Conservation (phyloP, 2,888 invertebrate genomes). For the Agonopterix subpropinquella region DNA sequence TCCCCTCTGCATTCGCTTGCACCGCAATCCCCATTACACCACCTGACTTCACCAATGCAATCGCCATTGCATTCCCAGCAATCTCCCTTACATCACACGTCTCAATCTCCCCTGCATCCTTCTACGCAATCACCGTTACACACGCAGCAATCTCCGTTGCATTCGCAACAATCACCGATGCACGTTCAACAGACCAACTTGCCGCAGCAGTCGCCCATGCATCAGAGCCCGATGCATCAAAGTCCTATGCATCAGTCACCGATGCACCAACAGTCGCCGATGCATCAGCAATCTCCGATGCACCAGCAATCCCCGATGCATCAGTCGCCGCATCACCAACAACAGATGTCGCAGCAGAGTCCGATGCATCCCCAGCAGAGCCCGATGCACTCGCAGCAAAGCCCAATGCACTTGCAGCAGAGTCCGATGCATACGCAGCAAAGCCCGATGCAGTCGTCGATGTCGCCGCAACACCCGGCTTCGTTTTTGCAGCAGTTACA, state of each 20-base stretch:
- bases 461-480: constrained; percentile 30
- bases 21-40: constrained; percentile 47
- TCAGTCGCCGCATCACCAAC: constrained; percentile 45
- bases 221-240: constrained; percentile 49
- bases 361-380: constrained; percentile 32
- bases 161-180: constrained; percentile 59
- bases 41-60: constrained; percentile 51
- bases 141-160: constrained; percentile 54
- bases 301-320: constrained; percentile 33
- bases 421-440: constrained; percentile 43
- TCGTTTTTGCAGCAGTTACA: constrained; percentile 45
- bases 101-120: constrained; percentile 54
- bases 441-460: constrained; percentile 35
- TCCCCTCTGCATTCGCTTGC: constrained; percentile 42
- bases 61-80: constrained; percentile 63
- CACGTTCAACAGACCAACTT: constrained; percentile 45
- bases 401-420: constrained; percentile 51
- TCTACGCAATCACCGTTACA: constrained; percentile 59
- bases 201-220: constrained; percentile 51
- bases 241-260: constrained; percentile 33
- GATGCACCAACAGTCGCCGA: constrained; percentile 21
- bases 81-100: constrained; percentile 52
- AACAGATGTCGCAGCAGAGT: constrained; percentile 38
- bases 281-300: constrained; percentile 30
- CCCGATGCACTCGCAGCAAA: constrained; percentile 42